Base-by-base conservation (phyloP, 2,888 invertebrate genomes). In the Agrochola lychnidis region DNA sequence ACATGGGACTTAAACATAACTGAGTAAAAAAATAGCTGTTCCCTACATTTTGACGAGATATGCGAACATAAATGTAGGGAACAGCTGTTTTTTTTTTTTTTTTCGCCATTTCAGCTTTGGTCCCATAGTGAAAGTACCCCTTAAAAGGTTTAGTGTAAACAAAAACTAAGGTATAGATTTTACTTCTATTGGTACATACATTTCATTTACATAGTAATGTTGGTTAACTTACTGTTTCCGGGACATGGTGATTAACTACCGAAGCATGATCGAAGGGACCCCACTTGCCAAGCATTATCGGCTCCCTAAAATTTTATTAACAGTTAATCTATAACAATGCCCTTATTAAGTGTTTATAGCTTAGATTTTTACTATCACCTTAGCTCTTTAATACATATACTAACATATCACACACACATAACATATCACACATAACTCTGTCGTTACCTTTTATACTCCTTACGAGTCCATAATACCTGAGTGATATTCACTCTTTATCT, bases 241-340 rank as follows among this genome's bases (percentile, higher is more conserved):
- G 0, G 6, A 53, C 9, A 0, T 14, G 16, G 5, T 62, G 74
- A 80, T 91, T 86, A 22, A 79, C 64, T 75, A 90, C 89, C 7
- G 79, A 68, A 9, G 87, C 82, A 45, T 79, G 71, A 75, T 93
- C 90, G 71, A 92, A 96, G 2, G 96, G 95, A 81, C 93, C 90
- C 90, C 92, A 93, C 84, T 92, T 84, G 0, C 96, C 96, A 4
- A 81, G 83, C 91, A 95, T 92, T 83, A 96, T 94, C 3, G 96
- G 95, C 30, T 94, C 92, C 57, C 96, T 96, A 88, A 36, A 90
- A 90, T 79, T 59, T 64, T 22, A 62, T 22, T 6, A 70, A 64
- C 4, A 53, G 22, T 36, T 48, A 48, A 61, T 61, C 62, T 36
- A 36, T 36, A 36, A 36, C 36, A 36, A 36, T 61, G 10, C 19